phyloP scores from a whole-genome alignment of 2,113 vertebrate species.

The Misgurnus anguillicaudatus region DNA sequence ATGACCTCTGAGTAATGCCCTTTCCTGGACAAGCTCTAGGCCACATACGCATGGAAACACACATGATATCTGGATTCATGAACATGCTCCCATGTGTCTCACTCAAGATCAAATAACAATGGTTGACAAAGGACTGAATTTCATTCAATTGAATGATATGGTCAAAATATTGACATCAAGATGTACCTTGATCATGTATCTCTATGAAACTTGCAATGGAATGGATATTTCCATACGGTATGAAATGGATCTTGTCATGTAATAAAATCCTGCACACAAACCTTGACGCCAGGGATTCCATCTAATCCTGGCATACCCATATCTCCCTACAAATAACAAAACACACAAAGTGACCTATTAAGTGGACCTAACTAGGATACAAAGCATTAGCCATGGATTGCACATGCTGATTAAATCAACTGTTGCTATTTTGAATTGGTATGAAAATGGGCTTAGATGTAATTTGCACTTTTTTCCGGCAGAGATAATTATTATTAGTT shows the following conservation, averaged over 20 bases:
- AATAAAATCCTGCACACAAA: slow-evolving; percentile 67
- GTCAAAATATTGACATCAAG: not conserved
- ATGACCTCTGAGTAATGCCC: slow-evolving; percentile 35
- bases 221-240: not conserved
- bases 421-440: no score
- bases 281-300: slow-evolving; percentile 86
- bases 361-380: not conserved
- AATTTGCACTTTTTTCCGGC: no score
- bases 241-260: slow-evolving; percentile 33
- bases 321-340: slow-evolving; percentile 83
- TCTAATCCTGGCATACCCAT: slow-evolving; percentile 85
- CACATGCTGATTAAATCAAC: no score
- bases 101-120: slow-evolving; percentile 1
- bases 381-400: no score
- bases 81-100: not conserved
- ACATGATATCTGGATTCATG: not conserved
- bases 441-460: no score
- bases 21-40: slow-evolving; percentile 5
- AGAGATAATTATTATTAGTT: no score
- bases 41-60: slow-evolving; percentile 34
- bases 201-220: not conserved
- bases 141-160: not conserved
- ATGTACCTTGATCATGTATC: not conserved
- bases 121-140: not conserved
- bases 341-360: slow-evolving; percentile 57